Percentiles rank a stretch among this genome's conserved stretches.
Evolutionary conservation across 1,140 invertebrate genomes (phyloP).

Genomic region (Drosophila kurseongensis): DNA sequence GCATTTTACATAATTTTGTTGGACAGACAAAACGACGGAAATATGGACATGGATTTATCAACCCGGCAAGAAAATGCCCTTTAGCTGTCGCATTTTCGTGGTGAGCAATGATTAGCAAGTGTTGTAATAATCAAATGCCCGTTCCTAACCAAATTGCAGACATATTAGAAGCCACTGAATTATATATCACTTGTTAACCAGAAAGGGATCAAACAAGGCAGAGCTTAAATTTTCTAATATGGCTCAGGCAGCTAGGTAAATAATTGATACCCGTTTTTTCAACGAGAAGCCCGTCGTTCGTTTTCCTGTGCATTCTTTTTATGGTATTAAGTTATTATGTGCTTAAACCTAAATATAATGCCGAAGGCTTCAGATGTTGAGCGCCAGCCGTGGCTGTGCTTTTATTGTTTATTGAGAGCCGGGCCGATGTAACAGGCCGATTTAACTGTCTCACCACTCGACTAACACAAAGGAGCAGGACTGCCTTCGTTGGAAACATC

Average conservation of each 20-base stretch:
- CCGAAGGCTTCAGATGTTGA: constrained; percentile 20
- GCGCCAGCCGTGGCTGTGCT: constrained; percentile 16
- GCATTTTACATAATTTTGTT: too few relatives aligned
- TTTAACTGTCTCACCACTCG: constrained; percentile 17
- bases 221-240: constrained; percentile 67
- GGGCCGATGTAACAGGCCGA: constrained; percentile 16
- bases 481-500: constrained; percentile 56
- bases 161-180: constrained; percentile 69
- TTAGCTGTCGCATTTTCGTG: too few relatives aligned
- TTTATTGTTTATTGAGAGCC: constrained; percentile 20
- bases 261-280: constrained; percentile 48
- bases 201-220: constrained; percentile 5
- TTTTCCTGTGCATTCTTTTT: constrained; percentile 9
- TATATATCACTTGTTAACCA: constrained; percentile 44
- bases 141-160: constrained; percentile 46
- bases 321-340: constrained; percentile 72
- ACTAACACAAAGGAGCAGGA: constrained; percentile 11
- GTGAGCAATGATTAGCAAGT: background rate
- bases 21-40: too few relatives aligned
- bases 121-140: background rate
- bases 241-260: constrained; percentile 68
- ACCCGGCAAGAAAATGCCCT: too few relatives aligned
- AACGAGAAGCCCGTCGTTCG: constrained; percentile 1
- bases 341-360: constrained; percentile 60
- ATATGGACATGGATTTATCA: too few relatives aligned